phyloP scores from a whole-genome alignment of 2,888 invertebrate genomes.

The Drosophila crucigera region DNA sequence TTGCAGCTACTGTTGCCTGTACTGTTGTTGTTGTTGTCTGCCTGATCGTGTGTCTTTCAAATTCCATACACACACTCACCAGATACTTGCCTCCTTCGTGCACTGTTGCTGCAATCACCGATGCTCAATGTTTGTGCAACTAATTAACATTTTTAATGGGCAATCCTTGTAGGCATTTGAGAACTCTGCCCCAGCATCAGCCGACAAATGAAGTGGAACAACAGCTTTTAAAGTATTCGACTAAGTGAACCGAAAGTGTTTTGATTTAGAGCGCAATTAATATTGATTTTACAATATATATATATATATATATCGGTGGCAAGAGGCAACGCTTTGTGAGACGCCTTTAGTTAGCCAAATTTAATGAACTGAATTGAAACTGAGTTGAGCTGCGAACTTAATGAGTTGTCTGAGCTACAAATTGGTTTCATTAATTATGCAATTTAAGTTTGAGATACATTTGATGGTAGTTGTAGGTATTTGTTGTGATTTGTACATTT shows the following conservation, averaged over 20 bases:
- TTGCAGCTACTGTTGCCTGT: constrained; percentile 17
- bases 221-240: constrained; percentile 6
- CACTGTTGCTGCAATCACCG: constrained; percentile 62
- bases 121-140: constrained; percentile 79
- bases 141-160: constrained; percentile 79
- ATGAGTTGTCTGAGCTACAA: not conserved
- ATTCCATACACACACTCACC: constrained; percentile 37
- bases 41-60: constrained; percentile 50
- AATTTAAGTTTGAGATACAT: not conserved
- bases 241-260: constrained; percentile 38
- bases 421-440: not conserved
- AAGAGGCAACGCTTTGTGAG: not conserved
- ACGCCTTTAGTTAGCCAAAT: not conserved
- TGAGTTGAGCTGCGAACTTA: not conserved
- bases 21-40: not conserved
- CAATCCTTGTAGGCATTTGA: constrained; percentile 69
- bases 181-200: constrained; percentile 16
- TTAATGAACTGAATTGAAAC: no score
- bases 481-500: not conserved
- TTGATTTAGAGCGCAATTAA: constrained; percentile 72
- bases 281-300: constrained; percentile 19
- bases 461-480: not conserved
- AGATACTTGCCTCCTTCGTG: constrained; percentile 13
- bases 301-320: not conserved
- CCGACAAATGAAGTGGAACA: constrained; percentile 66